Percentiles rank a stretch among this genome's conserved stretches.
phyloP scores from a whole-genome alignment of 30 jellyfish, hydroid and myxozoan genomes.

The Turritopsis rubra region DNA sequence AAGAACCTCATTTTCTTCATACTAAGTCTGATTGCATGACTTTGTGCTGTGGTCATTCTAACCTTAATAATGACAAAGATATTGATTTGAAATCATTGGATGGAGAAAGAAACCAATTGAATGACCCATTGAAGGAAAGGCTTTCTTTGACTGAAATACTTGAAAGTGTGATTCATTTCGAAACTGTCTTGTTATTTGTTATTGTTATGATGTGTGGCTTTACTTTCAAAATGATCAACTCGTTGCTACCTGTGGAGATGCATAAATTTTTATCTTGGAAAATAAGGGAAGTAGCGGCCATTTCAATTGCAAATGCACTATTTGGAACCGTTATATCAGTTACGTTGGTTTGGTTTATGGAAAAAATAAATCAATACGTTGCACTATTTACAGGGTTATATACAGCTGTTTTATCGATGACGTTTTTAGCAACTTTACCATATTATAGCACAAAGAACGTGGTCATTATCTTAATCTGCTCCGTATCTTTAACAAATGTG shows the following conservation, averaged over 20 bases:
- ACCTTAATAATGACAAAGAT: not conserved
- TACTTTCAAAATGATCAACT: not conserved
- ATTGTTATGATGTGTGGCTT: not conserved
- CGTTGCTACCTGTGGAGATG: slow-evolving; percentile 10
- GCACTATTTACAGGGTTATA: not conserved
- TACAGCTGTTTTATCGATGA: not conserved
- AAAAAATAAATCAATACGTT: not conserved
- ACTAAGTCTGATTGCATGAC: not conserved
- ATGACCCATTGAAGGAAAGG: not conserved
- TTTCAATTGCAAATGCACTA: not conserved
- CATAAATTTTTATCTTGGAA: not conserved
- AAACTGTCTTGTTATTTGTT: not conserved
- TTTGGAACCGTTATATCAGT: not conserved
- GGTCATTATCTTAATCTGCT: not conserved
- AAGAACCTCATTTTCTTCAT: not conserved
- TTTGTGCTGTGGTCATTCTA: not conserved
- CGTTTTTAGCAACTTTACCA: not conserved
- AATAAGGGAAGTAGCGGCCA: not conserved
- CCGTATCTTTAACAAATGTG: not conserved
- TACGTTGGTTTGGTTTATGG: not conserved
- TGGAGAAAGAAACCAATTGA: not conserved
- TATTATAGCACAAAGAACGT: not conserved
- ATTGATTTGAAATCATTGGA: not conserved
- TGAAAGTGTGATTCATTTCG: not conserved
- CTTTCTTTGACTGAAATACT: not conserved